Evolutionary conservation across 64 coral and sea anemone species (phyloP), one percentile per base, ranked within the genome.

Genomic region (Montipora sp.): DNA sequence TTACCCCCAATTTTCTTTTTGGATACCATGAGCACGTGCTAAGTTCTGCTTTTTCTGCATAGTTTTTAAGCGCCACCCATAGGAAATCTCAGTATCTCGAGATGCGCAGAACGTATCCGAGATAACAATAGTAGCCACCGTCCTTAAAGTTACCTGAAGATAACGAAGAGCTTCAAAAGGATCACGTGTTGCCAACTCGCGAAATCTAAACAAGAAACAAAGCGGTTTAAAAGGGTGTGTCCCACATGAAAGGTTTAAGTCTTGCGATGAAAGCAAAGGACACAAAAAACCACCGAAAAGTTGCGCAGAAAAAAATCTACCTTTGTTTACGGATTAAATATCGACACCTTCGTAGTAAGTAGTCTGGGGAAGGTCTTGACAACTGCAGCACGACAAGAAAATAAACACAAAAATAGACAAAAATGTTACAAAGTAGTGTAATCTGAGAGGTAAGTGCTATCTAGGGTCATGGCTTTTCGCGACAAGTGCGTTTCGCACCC

Each of bases 241-340:
- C 7, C 20, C 1, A 45, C 5, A 74, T 23, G 19, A 18, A 23
- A 71, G 61, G 10, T 7, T 71, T 5, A 68, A 14, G 13, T 10
- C 5, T 72, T 44, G 27, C 49, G 20, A 8, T 10, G 8, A 57
- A 16, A 21, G 22, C 9, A 14, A 23, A 5, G 2, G 10, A 86
- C 18, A 14, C 2, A 57, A 70, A 71, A 8, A 47, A 9, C 7
- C 16, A 43, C 36, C 36, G 36, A 0, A 36, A 36, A 36, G 1
- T 36, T 36, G 1, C 1, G 36, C 2, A 47, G 11, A 10, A n/a
- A 7, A 70, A 10, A 59, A 43, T 48, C 13, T 87, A 97, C 95
- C 91, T 97, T 93, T 97, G 95, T 65, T 97, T 94, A 27, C 95
- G 85, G 5, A 97, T 92, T 45, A 97, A 69, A 80, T 97, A 97